Evolutionary conservation across 2,113 vertebrate species (phyloP), one percentile per base, ranked within the genome.

Genomic region (Myrmecobius fasciatus): DNA sequence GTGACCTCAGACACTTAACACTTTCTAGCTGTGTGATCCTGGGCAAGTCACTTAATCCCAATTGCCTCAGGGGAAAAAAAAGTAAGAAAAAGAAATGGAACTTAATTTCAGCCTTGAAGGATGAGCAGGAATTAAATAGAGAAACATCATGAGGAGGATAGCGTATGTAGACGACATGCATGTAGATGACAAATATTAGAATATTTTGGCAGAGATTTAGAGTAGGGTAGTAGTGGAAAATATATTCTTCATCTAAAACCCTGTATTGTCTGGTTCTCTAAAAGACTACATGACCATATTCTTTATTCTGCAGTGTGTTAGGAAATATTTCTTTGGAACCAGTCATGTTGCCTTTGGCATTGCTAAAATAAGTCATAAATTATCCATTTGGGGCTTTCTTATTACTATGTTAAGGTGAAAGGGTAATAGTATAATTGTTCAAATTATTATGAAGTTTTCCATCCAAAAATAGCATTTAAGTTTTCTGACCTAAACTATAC

Each of bases 391-490:
- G 92, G 52, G 53, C 94, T 91, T 92, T 92, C 60, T 94, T 95
- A 83, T 56, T 94, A 91, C 93, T 49, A 0, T 90, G 67, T 51
- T 91, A 93, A 95, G 95, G 91, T 89, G 91, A 93, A 93, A 92
- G 60, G 53, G 49, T 54, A 88, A 83, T 96, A 28, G 92, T 94
- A 56, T 93, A 94, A 75, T 31, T 92, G 91, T 52, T 52, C 10
- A 54, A 83, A 52, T 92, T 94, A 94, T 56, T 91, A 91, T 89
- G 52, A 91, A 91, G 20, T 49, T 95, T 49, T 95, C n/a, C 54
- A 53, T 92, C 89, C 93, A 91, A 96, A 97, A 96, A 97, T 95
- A 97, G 90, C 36, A 75, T 52, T 24, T 14, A 88, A 52, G 47
- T 88, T 51, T 94, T 94, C 94, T 94, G 93, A n/a, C 48, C 96